Evolutionary conservation across 2,888 invertebrate genomes (phyloP).

Genomic region (Baronia brevicornis): DNA sequence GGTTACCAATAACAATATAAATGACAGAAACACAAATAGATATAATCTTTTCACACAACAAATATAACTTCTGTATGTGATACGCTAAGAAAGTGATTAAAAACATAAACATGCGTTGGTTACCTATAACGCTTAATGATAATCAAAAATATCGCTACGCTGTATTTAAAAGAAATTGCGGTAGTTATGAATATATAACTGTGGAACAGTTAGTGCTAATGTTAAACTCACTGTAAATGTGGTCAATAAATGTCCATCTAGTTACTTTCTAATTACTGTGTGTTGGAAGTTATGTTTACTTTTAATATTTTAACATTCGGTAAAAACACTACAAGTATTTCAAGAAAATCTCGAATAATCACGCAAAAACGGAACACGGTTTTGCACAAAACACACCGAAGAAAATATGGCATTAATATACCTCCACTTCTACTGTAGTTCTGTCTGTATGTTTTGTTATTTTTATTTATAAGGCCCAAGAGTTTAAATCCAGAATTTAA

Average conservation of each 20-base stretch:
- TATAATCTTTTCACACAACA: not conserved
- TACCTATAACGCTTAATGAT: too few species aligned
- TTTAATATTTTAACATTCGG: too few species aligned
- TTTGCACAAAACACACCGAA: too few species aligned
- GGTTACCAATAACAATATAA: constrained; percentile 14
- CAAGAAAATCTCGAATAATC: constrained; percentile 10
- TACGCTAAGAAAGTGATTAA: not conserved
- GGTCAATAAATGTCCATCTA: constrained; percentile 30
- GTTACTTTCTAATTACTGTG: constrained; percentile 25
- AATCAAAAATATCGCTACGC: too few species aligned
- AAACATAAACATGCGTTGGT: too few species aligned
- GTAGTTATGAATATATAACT: not conserved
- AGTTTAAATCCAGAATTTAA: constrained; percentile 66
- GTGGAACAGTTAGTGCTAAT: too few species aligned
- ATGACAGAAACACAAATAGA: constrained; percentile 4
- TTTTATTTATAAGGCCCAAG: constrained; percentile 59
- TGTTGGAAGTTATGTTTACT: too few species aligned
- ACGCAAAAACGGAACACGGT: too few species aligned
- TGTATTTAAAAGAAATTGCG: not conserved
- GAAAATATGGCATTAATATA: constrained; percentile 19
- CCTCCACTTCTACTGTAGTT: constrained; percentile 42
- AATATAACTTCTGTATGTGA: not conserved
- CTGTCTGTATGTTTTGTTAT: constrained; percentile 50
- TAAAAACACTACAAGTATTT: constrained; percentile 1
- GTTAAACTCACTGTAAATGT: too few species aligned